These are phyloP conservation scores for Drosophila barbarae DNA, from an alignment of 2,888 invertebrate genomes.

Conservation along the genomic window DNA sequence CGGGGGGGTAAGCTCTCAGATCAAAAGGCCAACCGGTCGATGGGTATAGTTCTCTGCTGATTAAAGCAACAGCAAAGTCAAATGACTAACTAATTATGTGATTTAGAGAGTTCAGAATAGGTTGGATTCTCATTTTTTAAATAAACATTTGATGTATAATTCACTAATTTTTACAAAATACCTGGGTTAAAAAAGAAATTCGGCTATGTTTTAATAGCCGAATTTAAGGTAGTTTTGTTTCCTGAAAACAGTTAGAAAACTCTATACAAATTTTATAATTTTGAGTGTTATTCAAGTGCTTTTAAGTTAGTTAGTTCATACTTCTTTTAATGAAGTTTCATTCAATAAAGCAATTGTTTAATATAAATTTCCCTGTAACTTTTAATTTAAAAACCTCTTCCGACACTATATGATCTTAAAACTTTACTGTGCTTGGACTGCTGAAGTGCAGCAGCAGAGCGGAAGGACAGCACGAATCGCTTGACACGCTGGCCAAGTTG, in stretches of 20 bases:
- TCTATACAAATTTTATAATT: neutral
- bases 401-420: conserved; percentile 1
- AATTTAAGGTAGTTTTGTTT: neutral
- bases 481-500: conserved; percentile 49
- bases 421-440: conserved; percentile 47
- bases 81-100: conserved; percentile 8
- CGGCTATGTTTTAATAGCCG: neutral
- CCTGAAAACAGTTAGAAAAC: too few relatives aligned
- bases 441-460: conserved; percentile 13
- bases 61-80: conserved; percentile 4
- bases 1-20: neutral
- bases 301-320: neutral
- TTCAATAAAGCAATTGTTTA: neutral
- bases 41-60: conserved; percentile 11
- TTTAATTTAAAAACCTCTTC: neutral
- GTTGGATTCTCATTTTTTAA: neutral
- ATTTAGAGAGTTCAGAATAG: neutral
- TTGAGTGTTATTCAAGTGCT: too few relatives aligned
- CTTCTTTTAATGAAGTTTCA: neutral
- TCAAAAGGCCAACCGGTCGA: conserved; percentile 4
- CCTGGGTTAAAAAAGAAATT: neutral
- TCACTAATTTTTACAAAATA: too few relatives aligned
- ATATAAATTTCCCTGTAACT: neutral
- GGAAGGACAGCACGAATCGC: conserved; percentile 28
- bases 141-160: too few relatives aligned